Percentiles rank a stretch among this genome's conserved stretches.
phyloP scores from a whole-genome alignment of 1,140 invertebrate genomes.

The Drosophila persimilis region DNA sequence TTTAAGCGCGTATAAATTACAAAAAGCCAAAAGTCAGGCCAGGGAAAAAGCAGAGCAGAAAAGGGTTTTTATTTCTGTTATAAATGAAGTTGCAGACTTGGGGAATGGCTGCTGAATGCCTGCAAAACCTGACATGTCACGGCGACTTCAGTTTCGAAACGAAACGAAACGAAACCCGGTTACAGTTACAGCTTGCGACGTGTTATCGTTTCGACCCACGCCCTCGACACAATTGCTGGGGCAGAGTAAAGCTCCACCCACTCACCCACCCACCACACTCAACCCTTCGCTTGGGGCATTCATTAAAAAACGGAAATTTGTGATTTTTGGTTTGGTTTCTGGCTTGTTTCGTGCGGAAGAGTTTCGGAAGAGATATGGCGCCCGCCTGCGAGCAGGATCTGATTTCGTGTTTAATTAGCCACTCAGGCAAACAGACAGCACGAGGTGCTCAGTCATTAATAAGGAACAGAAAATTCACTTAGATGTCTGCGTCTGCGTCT shows the following conservation, averaged over 20 bases:
- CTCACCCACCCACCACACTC: background rate
- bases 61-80: conserved; percentile 68
- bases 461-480: conserved; percentile 37
- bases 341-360: conserved; percentile 28
- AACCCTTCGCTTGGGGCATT: conserved; percentile 31
- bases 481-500: conserved; percentile 33
- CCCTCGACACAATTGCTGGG: conserved; percentile 15
- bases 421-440: conserved; percentile 39
- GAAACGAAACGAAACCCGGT: conserved; percentile 37
- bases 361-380: conserved; percentile 47
- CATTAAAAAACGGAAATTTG: conserved; percentile 79
- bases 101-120: background rate
- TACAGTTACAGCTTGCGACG: conserved; percentile 44
- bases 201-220: conserved; percentile 65
- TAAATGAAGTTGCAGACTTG: conserved; percentile 75
- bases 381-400: conserved; percentile 30
- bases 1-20: conserved; percentile 79
- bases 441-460: conserved; percentile 41
- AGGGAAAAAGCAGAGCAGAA: conserved; percentile 26
- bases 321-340: conserved; percentile 63
- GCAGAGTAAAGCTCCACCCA: conserved; percentile 4
- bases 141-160: conserved; percentile 42
- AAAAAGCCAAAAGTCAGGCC: conserved; percentile 71
- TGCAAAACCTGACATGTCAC: conserved; percentile 70
- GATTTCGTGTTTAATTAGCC: conserved; percentile 62